A percentile compares a stretch with the other conserved stretches of the same genome.
Conservation (phyloP, 2,888 invertebrate species). For the Julus scandinavius region DNA sequence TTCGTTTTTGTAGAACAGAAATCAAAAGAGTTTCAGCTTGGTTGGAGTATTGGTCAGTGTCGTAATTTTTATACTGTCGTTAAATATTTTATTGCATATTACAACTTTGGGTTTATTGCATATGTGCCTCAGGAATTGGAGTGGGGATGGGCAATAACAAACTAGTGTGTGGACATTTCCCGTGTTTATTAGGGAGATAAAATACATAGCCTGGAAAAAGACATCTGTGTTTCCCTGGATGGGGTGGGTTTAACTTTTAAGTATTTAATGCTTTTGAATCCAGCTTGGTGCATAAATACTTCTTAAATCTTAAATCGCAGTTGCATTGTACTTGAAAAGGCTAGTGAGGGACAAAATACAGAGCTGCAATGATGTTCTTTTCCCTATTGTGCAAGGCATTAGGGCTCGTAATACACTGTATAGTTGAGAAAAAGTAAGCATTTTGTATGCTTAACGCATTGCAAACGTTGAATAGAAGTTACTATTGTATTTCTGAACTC, state of each 20-base stretch:
- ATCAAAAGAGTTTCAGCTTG: neutral
- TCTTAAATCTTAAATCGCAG: neutral
- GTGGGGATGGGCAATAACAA: neutral
- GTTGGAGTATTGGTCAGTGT: neutral
- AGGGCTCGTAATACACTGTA: neutral
- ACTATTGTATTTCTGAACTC: neutral
- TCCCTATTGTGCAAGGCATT: too few relatives aligned
- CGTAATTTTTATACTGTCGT: slow-evolving; percentile 27
- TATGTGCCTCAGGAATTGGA: neutral
- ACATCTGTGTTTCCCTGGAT: neutral
- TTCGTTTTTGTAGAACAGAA: neutral
- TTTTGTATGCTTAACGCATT: neutral
- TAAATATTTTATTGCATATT: slow-evolving; percentile 20
- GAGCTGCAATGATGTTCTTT: neutral
- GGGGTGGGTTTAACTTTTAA: neutral
- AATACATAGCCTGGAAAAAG: neutral
- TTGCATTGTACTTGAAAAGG: neutral
- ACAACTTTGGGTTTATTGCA: slow-evolving; percentile 4
- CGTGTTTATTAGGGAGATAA: slow-evolving; percentile 30
- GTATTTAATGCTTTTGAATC: neutral
- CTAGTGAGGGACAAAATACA: neutral
- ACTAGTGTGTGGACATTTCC: neutral
- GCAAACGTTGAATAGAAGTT: neutral
- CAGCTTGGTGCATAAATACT: neutral
- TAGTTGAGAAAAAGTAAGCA: neutral